Evolutionary conservation across 2,797 vertebrate genomes (phyloP).

Genomic region (Sitta carolinensis): DNA sequence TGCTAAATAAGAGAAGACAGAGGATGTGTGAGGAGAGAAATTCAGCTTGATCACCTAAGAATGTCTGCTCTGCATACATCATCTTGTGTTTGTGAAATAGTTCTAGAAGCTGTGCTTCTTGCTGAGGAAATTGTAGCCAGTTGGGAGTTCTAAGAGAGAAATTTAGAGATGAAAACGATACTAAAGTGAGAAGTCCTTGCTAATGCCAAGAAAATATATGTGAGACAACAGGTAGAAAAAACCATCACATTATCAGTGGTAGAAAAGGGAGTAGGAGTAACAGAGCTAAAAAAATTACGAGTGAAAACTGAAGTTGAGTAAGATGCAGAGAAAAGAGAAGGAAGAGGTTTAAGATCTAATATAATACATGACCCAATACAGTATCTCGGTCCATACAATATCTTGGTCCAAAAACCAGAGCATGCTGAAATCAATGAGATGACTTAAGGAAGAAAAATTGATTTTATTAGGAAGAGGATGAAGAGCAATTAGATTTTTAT

Average conservation of each 20-base stretch:
- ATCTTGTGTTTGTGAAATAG: not conserved
- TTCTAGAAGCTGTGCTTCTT: not conserved
- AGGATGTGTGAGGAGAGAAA: not conserved
- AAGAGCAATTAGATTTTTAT: not conserved
- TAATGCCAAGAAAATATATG: not conserved
- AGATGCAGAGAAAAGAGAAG: not conserved
- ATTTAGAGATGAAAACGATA: not conserved
- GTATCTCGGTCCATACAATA: not conserved
- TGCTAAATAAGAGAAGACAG: not conserved
- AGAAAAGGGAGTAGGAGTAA: not conserved
- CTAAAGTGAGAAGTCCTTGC: not conserved
- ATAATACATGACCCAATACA: not conserved
- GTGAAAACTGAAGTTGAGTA: not conserved
- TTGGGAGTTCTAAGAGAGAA: not conserved
- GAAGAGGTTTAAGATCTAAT: not conserved
- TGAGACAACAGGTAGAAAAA: not conserved
- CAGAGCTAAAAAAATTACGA: not conserved
- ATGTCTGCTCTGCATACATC: not conserved
- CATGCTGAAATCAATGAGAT: not conserved
- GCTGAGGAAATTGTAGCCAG: not conserved
- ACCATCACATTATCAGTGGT: not conserved
- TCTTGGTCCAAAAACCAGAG: not conserved
- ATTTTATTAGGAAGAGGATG: not conserved
- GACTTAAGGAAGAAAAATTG: not conserved
- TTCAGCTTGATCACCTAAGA: not conserved